These are phyloP conservation scores for Drosophila subpulchrella DNA, from an alignment of 1,140 invertebrate genomes.

Conservation along the genomic window DNA sequence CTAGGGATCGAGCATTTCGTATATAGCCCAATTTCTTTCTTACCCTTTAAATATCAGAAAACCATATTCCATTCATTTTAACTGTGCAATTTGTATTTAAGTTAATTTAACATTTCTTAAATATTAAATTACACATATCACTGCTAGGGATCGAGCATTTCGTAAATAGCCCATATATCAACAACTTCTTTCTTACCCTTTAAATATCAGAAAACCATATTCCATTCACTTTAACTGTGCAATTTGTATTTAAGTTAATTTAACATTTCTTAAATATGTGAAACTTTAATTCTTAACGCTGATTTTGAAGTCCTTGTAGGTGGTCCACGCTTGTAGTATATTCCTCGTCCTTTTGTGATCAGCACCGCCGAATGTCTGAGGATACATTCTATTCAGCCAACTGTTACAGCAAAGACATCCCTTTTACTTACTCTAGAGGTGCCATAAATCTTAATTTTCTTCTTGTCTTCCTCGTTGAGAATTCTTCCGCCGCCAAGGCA, in stretches of 20 bases:
- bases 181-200: no score
- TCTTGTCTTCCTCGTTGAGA: not conserved
- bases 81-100: no score
- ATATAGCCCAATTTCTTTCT: no score
- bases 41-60: no score
- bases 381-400: not conserved
- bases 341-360: slow-evolving; percentile 45
- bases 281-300: slow-evolving; percentile 1
- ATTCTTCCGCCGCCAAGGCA: slow-evolving; percentile 56
- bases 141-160: no score
- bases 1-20: no score
- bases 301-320: slow-evolving; percentile 38
- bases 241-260: slow-evolving; percentile 6
- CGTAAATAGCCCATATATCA: no score
- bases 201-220: no score
- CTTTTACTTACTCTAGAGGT: slow-evolving; percentile 40
- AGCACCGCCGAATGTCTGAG: slow-evolving; percentile 56
- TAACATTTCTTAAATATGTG: not conserved
- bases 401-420: not conserved
- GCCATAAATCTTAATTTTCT: slow-evolving; percentile 42
- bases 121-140: no score
- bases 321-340: slow-evolving; percentile 25
- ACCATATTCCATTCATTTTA: no score
- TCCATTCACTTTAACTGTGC: no score
- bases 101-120: no score